Base-by-base conservation (phyloP, 2,797 vertebrate genomes). In the Micromesistius poutassou region DNA sequence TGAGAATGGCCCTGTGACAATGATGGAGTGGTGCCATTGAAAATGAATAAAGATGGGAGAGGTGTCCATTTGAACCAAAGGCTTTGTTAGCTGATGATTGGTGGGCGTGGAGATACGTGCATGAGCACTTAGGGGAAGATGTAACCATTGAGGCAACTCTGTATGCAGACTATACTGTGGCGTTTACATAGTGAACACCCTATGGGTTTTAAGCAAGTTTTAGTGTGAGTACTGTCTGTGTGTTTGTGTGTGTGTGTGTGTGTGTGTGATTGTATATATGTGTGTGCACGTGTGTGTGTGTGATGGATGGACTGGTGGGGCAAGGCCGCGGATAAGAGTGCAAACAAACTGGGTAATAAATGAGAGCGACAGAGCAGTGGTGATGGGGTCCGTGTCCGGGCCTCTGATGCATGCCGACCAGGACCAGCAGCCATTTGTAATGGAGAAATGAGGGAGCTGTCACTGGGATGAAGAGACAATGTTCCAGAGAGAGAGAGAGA, bases 291-390 rank as follows among this genome's bases (percentile, higher is more conserved):
- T 94, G 93, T 94, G 93, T 94, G 90, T 87, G 86, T 90, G 93
- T 97, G 97, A 98, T 98, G 94, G 96, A 97, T 98, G 94, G 91
- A 95, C 91, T 90, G 91, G 95, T 93, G 87, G 94, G 93, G 95
- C 96, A 97, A 98, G 97, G 97, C 96, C 95, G 88, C 89, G 96
- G 95, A 96, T 96, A 96, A 96, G 95, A 97, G 96, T 95, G 95
- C 95, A 96, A 97, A 97, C 95, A 96, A 96, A 96, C 95, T 91
- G 87, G 92, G 94, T 96, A 96, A 97, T 97, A 96, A 96, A 97
- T 96, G 96, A 95, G 94, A 93, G 93, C 90, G 94, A 93, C 94
- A 92, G 92, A 93, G 93, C 88, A 85, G 90, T 78, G 81, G 94
- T 95, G 95, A 96, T 96, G 95, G 94, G 94, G 93, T 93, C 92